These are phyloP conservation scores for Sweltsa coloradensis DNA, from an alignment of 1,140 invertebrate genomes.

Conservation along the genomic window DNA sequence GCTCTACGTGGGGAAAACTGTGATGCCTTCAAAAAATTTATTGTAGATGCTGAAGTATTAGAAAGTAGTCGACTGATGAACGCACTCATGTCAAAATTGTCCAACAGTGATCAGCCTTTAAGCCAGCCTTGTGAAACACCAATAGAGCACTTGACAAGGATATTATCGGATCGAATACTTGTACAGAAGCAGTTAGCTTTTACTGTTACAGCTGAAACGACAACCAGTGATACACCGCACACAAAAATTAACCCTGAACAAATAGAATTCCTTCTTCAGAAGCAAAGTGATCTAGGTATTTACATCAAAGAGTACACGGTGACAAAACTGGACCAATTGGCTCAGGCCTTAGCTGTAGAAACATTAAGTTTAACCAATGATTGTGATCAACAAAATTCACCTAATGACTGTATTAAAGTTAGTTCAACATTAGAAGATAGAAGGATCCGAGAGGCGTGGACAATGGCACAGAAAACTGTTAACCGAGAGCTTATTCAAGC, in stretches of 20 bases:
- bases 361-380: conserved; percentile 41
- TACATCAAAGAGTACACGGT: conserved; percentile 49
- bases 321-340: conserved; percentile 51
- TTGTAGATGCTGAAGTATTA: conserved; percentile 31
- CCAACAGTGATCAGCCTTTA: conserved; percentile 30
- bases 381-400: conserved; percentile 14
- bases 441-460: conserved; percentile 48
- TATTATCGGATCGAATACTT: conserved; percentile 43
- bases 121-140: conserved; percentile 8
- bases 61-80: conserved; percentile 62
- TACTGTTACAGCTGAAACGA: neutral
- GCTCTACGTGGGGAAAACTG: conserved; percentile 8
- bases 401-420: conserved; percentile 25
- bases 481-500: conserved; percentile 57
- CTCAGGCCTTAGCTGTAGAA: conserved; percentile 48
- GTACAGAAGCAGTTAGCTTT: conserved; percentile 3
- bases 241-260: neutral
- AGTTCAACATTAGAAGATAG: conserved; percentile 21
- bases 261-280: conserved; percentile 41
- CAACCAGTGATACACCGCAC: neutral
- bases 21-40: conserved; percentile 1
- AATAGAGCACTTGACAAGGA: conserved; percentile 48
- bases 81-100: conserved; percentile 49
- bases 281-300: conserved; percentile 44
- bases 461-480: conserved; percentile 50